A percentile compares a stretch with the other conserved stretches of the same genome.
phyloP scores from a whole-genome alignment of 2,113 vertebrate species.

The Hipposideros armiger region DNA sequence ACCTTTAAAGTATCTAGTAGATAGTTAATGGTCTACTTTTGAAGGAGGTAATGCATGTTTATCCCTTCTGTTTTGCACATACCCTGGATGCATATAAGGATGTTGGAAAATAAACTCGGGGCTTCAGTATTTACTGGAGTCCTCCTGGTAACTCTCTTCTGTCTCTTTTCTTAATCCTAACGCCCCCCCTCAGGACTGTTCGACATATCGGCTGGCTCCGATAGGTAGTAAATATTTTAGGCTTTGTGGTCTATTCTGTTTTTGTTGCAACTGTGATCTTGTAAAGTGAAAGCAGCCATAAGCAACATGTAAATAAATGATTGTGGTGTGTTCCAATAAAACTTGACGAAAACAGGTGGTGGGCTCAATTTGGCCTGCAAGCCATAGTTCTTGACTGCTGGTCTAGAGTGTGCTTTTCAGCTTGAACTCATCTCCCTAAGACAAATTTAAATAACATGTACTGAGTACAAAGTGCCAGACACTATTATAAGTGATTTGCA shows the following conservation, averaged over 20 bases:
- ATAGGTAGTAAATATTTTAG: neutral
- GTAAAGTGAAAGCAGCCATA: neutral
- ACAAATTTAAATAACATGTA: conserved; percentile 19
- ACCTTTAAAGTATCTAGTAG: no score
- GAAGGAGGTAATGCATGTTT: no score
- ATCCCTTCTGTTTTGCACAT: no score
- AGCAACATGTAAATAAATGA: neutral
- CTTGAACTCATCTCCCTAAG: neutral
- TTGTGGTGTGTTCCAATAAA: neutral
- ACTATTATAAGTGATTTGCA: neutral
- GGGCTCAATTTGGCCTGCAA: neutral
- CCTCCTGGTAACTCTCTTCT: no score
- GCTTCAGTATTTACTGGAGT: no score
- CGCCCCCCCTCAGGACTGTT: no score
- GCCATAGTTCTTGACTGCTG: neutral
- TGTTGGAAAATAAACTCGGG: no score
- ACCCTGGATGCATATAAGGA: no score
- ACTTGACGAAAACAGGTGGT: neutral
- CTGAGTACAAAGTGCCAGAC: neutral
- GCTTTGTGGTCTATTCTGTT: neutral
- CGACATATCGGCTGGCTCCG: no score
- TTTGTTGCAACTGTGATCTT: neutral
- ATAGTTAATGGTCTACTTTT: no score
- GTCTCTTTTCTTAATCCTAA: no score
- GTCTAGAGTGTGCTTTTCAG: neutral